A percentile compares a stretch with the other conserved stretches of the same genome.
Evolutionary conservation across 1,140 invertebrate genomes (phyloP).

Genomic region (Cepaea nemoralis): DNA sequence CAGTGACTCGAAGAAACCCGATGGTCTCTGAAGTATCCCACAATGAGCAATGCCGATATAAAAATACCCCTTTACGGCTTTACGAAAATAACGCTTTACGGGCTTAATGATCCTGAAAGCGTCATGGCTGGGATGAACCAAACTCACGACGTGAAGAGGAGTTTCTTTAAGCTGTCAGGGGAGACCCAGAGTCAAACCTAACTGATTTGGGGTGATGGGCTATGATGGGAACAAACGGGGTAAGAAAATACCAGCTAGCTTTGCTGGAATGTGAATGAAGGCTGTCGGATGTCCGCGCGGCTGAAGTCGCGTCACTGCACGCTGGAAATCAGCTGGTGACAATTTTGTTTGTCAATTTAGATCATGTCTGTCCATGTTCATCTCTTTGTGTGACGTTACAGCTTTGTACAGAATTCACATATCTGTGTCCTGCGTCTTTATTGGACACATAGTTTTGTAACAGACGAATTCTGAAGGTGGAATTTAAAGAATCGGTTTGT

Average conservation of each 20-base stretch:
- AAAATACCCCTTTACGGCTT: too few relatives aligned
- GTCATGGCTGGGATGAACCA: constrained; percentile 11
- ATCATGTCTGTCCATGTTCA: not conserved
- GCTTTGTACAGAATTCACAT: not conserved
- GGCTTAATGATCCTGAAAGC: constrained; percentile 14
- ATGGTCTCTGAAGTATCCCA: not conserved
- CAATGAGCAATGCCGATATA: not conserved
- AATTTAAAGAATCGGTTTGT: too few relatives aligned
- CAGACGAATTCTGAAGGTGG: too few relatives aligned
- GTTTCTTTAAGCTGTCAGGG: not conserved
- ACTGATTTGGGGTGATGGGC: not conserved
- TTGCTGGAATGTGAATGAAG: not conserved
- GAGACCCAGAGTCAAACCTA: not conserved
- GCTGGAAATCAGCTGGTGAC: not conserved
- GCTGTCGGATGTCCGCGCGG: not conserved
- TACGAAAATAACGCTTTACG: not conserved
- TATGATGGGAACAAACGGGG: not conserved
- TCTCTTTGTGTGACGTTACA: not conserved
- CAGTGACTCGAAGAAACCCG: not conserved
- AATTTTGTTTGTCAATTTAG: not conserved
- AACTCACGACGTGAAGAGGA: not conserved
- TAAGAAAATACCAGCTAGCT: not conserved
- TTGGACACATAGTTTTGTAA: too few relatives aligned
- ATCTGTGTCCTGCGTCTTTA: too few relatives aligned
- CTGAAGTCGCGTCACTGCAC: not conserved